Evolutionary conservation across 2,888 invertebrate species (phyloP).

Genomic region (Acrobeloides nanus): DNA sequence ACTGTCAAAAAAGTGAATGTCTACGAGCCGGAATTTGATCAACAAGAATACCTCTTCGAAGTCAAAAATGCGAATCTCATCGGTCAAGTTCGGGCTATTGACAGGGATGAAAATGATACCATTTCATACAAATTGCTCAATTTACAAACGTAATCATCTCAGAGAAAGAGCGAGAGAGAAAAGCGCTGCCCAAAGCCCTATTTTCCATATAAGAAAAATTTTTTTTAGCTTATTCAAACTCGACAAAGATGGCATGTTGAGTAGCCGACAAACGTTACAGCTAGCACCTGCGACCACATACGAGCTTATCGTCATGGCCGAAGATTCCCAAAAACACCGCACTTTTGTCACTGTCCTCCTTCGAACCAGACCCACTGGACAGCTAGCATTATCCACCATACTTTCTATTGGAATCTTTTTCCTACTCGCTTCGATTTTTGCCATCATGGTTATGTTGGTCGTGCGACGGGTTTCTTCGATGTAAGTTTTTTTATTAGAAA

Average conservation of each 20-base stretch:
- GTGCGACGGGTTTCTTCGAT: too few relatives aligned
- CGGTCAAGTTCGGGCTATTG: slow-evolving; percentile 15
- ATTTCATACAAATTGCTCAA: slow-evolving; percentile 14
- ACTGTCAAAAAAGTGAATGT: slow-evolving; percentile 13
- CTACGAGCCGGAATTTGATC: slow-evolving; percentile 18
- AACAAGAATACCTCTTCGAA: slow-evolving; percentile 16
- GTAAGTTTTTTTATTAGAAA: too few relatives aligned
- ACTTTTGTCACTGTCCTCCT: slow-evolving; percentile 8
- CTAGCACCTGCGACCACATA: slow-evolving; percentile 18
- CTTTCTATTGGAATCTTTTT: too few relatives aligned
- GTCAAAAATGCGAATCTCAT: slow-evolving; percentile 11
- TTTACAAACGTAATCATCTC: slow-evolving; percentile 15
- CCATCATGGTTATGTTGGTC: too few relatives aligned
- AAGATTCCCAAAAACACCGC: slow-evolving; percentile 14
- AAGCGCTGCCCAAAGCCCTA: too few relatives aligned
- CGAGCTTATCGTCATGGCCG: slow-evolving; percentile 37
- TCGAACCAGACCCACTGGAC: too few relatives aligned
- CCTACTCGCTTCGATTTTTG: too few relatives aligned
- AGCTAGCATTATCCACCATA: too few relatives aligned
- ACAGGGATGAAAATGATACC: slow-evolving; percentile 14
- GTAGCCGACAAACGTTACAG: not conserved
- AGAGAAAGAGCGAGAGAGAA: too few relatives aligned
- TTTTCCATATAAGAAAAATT: too few relatives aligned
- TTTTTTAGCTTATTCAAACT: slow-evolving; percentile 15
- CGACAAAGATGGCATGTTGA: slow-evolving; percentile 17